Evolutionary conservation across 2,113 vertebrate genomes (phyloP), one percentile per base, ranked within the genome.

Genomic region (Symphodus melops): DNA sequence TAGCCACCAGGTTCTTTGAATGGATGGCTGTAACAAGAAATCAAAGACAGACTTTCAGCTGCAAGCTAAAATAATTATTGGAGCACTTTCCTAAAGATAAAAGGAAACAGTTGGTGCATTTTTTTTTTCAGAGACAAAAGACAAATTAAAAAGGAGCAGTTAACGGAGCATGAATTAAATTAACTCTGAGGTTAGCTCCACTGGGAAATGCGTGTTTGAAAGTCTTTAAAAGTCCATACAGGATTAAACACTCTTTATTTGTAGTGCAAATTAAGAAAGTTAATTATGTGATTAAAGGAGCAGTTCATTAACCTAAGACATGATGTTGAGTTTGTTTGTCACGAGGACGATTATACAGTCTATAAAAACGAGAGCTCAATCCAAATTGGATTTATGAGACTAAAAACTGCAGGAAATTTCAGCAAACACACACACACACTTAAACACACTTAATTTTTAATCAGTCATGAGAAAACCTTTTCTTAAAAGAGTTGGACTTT

Each of bases 1-100:
- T 99, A 71, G 97, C 89, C 73, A 98, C 95, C 86, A 98, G 92
- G 81, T 96, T 98, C 94, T 99, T 99, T 39, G 95, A 94, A 14
- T 99, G 98, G 67, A 99, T 96, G 0, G 95, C 98, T 98, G 87
- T 1, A n/a, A 53, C 25, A 39, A 56, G 1, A 17, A 71, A 59
- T 23, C 66, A 73, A 0, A 56, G 12, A 25, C 21, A 36, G 3
- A 53, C 17, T 3, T 58, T 83, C 20, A 57, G 12, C n/a, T 41
- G 25, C 3, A 2, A 52, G 53, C 16, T 23, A 14, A 55, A 10
- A 20, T 28, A 33, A 64, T 8, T 16, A 39, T 39, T 39, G 14
- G 2, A 66, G 37, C n/a, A 28, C 3, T 20, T 62, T 28, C 37
- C 14, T 14, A 16, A 9, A 53, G 39, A 69, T 49, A 3, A 72